phyloP scores from a whole-genome alignment of 2,797 vertebrate species.

The Sciurus vulgaris region DNA sequence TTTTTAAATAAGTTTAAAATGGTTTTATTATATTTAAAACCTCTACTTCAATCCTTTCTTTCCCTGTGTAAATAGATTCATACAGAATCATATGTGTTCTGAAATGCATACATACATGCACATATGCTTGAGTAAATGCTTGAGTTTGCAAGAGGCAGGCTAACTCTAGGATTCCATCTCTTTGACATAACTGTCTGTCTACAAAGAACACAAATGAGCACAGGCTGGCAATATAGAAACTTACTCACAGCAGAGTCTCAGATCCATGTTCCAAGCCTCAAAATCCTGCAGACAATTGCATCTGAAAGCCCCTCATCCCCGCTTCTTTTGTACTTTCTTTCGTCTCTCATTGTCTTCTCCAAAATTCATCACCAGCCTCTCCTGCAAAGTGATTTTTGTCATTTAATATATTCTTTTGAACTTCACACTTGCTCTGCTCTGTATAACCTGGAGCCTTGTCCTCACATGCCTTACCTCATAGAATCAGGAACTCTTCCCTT shows the following conservation, averaged over 20 bases:
- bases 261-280: not conserved
- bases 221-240: not conserved
- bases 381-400: not conserved
- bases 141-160: not conserved
- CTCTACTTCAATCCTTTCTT: not conserved
- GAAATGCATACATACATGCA: rapidly evolving
- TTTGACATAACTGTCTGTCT: not conserved
- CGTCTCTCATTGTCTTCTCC: not conserved
- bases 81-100: not conserved
- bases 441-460: not conserved
- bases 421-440: not conserved
- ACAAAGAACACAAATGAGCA: not conserved
- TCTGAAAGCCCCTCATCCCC: rapidly evolving
- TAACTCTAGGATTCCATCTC: not conserved
- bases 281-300: not conserved
- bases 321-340: not conserved
- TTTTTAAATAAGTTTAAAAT: not conserved
- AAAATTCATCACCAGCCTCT: not conserved
- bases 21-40: not conserved
- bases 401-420: not conserved
- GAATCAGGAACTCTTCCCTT: not conserved
- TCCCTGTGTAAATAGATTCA: not conserved
- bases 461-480: not conserved
- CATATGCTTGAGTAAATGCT: not conserved
- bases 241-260: not conserved